Conservation (phyloP, 1,140 invertebrate species). For the Lordiphosa collinella region DNA sequence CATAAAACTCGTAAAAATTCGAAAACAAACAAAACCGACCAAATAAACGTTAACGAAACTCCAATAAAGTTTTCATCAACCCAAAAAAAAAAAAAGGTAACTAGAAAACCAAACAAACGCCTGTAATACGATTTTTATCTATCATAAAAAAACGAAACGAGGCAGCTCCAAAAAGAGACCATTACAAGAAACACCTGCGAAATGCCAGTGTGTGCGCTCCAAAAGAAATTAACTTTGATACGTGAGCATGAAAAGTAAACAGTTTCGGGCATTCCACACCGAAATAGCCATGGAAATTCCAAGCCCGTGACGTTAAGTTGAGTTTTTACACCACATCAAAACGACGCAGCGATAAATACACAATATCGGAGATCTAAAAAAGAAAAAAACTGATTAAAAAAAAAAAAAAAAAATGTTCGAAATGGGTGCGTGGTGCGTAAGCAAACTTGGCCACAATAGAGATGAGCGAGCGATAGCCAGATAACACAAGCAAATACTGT, state of each 20-base stretch:
- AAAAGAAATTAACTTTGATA: constrained; percentile 62
- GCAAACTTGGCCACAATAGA: no score
- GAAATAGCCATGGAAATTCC: no score
- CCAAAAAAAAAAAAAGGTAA: constrained; percentile 24
- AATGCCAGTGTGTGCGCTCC: constrained; percentile 44
- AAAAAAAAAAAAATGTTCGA: no score
- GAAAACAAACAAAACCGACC: constrained; percentile 44
- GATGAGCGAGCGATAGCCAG: no score
- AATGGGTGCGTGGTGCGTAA: no score
- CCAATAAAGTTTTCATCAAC: constrained; percentile 63
- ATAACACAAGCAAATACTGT: no score
- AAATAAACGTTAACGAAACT: constrained; percentile 22
- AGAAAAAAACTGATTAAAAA: no score
- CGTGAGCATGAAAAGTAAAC: constrained; percentile 34
- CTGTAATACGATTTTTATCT: constrained; percentile 5
- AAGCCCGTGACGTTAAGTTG: no score
- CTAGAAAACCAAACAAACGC: constrained; percentile 4
- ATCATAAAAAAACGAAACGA: constrained; percentile 7
- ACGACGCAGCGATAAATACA: no score
- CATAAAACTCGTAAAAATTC: constrained; percentile 52
- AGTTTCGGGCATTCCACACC: constrained; percentile 35
- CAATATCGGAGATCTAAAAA: no score
- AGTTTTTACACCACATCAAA: no score
- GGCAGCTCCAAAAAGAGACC: constrained; percentile 10
- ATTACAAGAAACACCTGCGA: constrained; percentile 64